phyloP scores from a whole-genome alignment of 2,888 invertebrate species.

The Mesoligia furuncula region DNA sequence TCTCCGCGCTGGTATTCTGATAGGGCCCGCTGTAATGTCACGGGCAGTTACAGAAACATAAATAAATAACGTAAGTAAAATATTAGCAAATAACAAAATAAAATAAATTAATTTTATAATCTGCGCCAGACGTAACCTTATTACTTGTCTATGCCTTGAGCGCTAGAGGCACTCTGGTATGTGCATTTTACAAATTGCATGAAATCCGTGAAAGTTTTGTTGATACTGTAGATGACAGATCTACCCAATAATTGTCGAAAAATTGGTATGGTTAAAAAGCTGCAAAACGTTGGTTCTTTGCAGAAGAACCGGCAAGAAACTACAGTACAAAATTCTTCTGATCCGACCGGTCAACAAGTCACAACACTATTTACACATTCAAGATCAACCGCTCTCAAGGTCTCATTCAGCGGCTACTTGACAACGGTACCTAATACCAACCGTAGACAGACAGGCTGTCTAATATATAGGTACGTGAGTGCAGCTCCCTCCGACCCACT shows the following conservation, averaged over 20 bases:
- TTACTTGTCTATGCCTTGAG: too few species aligned
- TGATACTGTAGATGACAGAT: background rate
- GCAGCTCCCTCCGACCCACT: conserved; percentile 57
- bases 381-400: conserved; percentile 9
- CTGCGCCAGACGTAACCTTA: too few species aligned
- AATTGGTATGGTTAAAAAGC: background rate
- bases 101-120: too few species aligned
- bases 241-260: background rate
- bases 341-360: background rate
- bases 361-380: background rate
- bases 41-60: too few species aligned
- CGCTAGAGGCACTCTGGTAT: too few species aligned
- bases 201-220: background rate
- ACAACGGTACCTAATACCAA: conserved; percentile 60
- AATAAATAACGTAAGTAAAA: too few species aligned
- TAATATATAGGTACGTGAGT: conserved; percentile 50
- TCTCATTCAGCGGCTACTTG: conserved; percentile 49
- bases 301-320: background rate
- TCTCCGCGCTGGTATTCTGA: too few species aligned
- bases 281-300: background rate
- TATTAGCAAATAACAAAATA: too few species aligned
- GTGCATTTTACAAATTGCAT: background rate
- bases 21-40: too few species aligned
- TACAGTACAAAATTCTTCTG: background rate
- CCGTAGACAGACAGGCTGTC: conserved; percentile 50